Evolutionary conservation across 2,888 invertebrate genomes (phyloP), one percentile per base, ranked within the genome.

Genomic region (Clivina fossor): DNA sequence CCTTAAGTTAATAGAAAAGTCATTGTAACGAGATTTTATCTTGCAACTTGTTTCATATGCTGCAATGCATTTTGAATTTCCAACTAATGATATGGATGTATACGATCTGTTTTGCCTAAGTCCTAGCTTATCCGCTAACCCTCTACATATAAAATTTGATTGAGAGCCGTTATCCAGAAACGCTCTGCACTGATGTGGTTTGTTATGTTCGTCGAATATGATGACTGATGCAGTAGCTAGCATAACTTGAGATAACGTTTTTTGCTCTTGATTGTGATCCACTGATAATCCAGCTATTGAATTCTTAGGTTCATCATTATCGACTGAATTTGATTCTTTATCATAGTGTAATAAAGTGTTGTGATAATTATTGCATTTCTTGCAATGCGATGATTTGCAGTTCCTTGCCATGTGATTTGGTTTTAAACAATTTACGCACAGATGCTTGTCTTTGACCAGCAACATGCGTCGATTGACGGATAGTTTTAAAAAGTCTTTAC

Each of bases 151-250:
- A 22, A 46, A 46, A 11, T 46, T 58, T 5, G 57, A 54, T 38
- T 64, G 62, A 11, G 59, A 60, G 9, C 62, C 61, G 4, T 53
- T 51, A 28, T 64, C 63, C 18, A 63, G 48, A 1, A 63, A 35
- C 7, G 58, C 60, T 28, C 62, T 57, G 47, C 60, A 62, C 9
- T 24, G 47, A 7, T 24, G 32, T 20, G 30, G 24, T 11, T 55
- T 53, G n/a, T 60, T 59, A 13, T 51, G 11, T 7, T 19, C n/a
- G 38, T 59, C 53, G 11, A 35, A 8, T 7, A 61, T 19, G 2
- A 57, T 19, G 2, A 62, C 47, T 8, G 18, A 46, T 4, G 60
- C 64, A 18, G 64, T 64, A 5, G 62, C 43, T 18, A 37, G 41
- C 8, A 37, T 8, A 44, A 51, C 46, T 32, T 46, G 32, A 37